Conservation (phyloP, 2,113 vertebrate species). For the Chlorodrepanis virens region DNA sequence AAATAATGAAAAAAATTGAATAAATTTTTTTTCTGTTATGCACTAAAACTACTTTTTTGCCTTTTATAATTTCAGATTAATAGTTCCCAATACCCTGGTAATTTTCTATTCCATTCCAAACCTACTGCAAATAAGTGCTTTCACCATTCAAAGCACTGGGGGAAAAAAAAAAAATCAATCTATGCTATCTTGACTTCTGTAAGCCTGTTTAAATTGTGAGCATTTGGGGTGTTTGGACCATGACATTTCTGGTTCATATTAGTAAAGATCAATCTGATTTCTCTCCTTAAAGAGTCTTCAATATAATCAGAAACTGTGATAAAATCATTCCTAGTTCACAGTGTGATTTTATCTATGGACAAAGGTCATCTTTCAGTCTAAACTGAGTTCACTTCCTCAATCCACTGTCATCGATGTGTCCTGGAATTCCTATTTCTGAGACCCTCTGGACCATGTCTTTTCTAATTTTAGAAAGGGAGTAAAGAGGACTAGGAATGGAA, state of each 20-base stretch:
- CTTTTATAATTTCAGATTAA: not conserved
- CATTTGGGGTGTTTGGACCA: not conserved
- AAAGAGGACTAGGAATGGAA: not conserved
- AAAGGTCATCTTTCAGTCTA: not conserved
- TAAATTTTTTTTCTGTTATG: not conserved
- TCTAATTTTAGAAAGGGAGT: not conserved
- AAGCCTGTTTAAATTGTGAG: not conserved
- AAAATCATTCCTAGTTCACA: not conserved
- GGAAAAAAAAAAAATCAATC: not conserved
- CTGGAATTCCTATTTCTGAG: not conserved
- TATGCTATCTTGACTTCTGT: not conserved
- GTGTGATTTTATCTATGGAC: not conserved
- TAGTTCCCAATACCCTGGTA: not conserved
- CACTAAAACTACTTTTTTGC: not conserved
- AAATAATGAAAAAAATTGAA: not conserved
- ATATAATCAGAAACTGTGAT: not conserved
- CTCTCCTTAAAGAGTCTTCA: not conserved
- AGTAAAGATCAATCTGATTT: not conserved
- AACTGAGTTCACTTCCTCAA: not conserved
- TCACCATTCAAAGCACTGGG: not conserved
- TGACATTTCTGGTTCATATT: not conserved
- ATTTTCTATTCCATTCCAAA: not conserved
- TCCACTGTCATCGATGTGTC: not conserved
- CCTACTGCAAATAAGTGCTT: not conserved
- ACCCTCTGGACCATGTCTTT: not conserved